Evolutionary conservation across 2,113 vertebrate genomes (phyloP).

Genomic region (Rhinogobius similis): DNA sequence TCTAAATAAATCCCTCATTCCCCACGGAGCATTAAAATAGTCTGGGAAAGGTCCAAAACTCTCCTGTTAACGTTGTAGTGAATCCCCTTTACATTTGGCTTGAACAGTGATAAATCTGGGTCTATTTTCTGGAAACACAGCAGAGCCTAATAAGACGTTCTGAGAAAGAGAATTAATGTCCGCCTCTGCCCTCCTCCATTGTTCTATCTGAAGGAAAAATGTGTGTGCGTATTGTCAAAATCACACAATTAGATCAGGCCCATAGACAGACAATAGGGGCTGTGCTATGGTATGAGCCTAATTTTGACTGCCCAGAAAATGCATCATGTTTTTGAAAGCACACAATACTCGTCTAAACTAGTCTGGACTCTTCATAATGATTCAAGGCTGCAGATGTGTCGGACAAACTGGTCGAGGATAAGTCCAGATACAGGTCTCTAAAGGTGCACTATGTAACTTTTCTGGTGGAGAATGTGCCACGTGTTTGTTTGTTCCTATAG

Average conservation of each 20-base stretch:
- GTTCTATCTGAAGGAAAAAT: conserved; percentile 19
- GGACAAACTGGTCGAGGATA: no score
- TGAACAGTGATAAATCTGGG: conserved; percentile 41
- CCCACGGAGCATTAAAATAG: conserved; percentile 36
- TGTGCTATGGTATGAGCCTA: conserved; percentile 37
- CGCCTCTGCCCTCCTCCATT: conserved; percentile 24
- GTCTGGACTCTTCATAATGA: no score
- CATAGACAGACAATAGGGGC: conserved; percentile 21
- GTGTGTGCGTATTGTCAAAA: conserved; percentile 36
- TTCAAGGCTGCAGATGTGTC: neutral
- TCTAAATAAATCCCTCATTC: conserved; percentile 42
- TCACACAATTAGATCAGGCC: conserved; percentile 42
- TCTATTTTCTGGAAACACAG: conserved; percentile 49
- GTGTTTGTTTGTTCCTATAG: no score
- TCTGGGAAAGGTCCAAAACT: conserved; percentile 29
- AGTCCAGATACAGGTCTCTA: no score
- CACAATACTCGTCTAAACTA: no score
- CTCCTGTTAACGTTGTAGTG: conserved; percentile 16
- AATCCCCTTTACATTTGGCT: conserved; percentile 22
- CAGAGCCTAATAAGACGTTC: conserved; percentile 51
- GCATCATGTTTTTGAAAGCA: conserved; percentile 35
- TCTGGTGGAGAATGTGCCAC: no score
- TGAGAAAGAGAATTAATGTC: conserved; percentile 55
- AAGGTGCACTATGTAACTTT: no score
- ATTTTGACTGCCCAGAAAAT: conserved; percentile 29